Conservation (phyloP, 2,888 invertebrate genomes). For the Creontiades dilutus region DNA sequence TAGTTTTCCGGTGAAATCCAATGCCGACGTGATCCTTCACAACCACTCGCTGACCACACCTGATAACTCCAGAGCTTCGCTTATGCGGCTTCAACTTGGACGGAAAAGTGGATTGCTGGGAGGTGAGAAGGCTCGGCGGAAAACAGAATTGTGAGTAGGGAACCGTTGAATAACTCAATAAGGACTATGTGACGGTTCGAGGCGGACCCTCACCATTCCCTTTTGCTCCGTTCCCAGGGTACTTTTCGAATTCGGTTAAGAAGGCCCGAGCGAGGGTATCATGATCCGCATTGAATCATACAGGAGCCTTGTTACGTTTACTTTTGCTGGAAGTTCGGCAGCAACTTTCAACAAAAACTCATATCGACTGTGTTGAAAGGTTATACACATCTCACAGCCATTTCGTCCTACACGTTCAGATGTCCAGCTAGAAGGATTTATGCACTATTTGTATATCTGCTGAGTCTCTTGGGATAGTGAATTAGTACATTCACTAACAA, state of each 20-base stretch:
- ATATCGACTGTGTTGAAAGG: too few relatives aligned
- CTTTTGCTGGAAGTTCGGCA: neutral
- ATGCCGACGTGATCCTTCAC: too few relatives aligned
- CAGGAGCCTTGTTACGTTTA: neutral
- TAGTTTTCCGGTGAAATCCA: too few relatives aligned
- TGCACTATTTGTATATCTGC: too few relatives aligned
- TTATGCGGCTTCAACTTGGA: neutral
- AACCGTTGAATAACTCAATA: constrained; percentile 61
- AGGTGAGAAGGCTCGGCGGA: constrained; percentile 13
- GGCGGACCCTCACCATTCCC: constrained; percentile 44
- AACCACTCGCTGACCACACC: neutral
- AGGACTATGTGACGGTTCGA: constrained; percentile 58
- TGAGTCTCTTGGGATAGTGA: too few relatives aligned
- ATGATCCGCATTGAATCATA: constrained; percentile 51
- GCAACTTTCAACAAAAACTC: too few relatives aligned
- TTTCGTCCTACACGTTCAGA: too few relatives aligned
- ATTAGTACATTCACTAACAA: too few relatives aligned
- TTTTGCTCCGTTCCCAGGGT: constrained; percentile 28
- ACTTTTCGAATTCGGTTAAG: constrained; percentile 57
- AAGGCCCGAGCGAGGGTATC: neutral
- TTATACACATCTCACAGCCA: too few relatives aligned
- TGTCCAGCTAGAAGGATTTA: too few relatives aligned
- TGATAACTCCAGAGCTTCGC: neutral
- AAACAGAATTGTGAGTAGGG: constrained; percentile 46
- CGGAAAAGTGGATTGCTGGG: neutral